Conservation (phyloP, 2,888 invertebrate species). For the Gnatocerus cornutus region DNA sequence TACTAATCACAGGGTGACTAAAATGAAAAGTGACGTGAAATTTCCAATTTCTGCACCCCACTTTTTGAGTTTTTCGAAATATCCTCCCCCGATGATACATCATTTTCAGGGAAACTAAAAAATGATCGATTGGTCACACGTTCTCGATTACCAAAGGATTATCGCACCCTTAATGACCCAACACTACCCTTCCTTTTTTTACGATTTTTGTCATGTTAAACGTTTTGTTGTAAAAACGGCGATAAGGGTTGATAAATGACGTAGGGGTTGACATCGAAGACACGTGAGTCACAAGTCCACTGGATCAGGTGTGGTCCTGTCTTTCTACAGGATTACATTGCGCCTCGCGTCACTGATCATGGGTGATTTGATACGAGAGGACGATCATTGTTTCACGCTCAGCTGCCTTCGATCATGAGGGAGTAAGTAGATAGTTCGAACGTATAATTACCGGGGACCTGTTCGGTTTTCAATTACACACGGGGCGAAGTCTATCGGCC, state of each 20-base stretch:
- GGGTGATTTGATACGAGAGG: conserved; percentile 64
- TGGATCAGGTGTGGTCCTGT: conserved; percentile 67
- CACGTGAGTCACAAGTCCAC: conserved; percentile 46
- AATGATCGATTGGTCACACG: conserved; percentile 70
- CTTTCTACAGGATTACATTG: conserved; percentile 63
- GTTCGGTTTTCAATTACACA: conserved; percentile 59
- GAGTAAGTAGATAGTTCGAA: conserved; percentile 58
- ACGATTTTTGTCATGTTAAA: conserved; percentile 68
- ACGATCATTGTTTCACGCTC: conserved; percentile 66
- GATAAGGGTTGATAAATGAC: conserved; percentile 20
- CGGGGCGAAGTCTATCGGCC: neutral
- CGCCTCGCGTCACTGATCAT: conserved; percentile 61
- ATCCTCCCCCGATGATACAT: conserved; percentile 64
- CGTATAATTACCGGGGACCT: conserved; percentile 56
- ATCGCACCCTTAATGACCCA: conserved; percentile 63
- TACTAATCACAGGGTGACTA: conserved; percentile 24
- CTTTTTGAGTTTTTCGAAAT: neutral
- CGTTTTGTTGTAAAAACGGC: conserved; percentile 51
- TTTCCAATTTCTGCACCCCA: too few species aligned
- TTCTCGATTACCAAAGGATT: conserved; percentile 70
- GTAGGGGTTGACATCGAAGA: conserved; percentile 19
- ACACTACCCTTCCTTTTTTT: conserved; percentile 55
- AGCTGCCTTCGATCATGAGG: conserved; percentile 59
- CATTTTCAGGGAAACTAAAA: conserved; percentile 68
- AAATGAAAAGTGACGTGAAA: too few species aligned